Percentiles rank a stretch among this genome's conserved stretches.
These are phyloP conservation scores for Sandelia bainsii DNA, from an alignment of 2,797 vertebrate species.

Conservation along the genomic window DNA sequence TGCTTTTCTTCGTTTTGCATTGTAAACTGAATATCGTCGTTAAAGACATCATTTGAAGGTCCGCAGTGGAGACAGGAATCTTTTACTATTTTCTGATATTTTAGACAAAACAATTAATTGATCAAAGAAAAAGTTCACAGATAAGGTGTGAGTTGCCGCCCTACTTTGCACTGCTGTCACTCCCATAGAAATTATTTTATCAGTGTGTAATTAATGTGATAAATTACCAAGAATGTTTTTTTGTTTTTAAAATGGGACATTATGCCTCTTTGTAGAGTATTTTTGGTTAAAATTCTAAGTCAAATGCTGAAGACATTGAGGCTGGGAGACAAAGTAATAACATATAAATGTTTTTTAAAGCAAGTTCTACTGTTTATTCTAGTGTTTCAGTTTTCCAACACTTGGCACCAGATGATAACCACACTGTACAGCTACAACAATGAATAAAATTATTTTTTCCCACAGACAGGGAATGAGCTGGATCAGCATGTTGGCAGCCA, in stretches of 20 bases:
- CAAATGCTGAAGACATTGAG: neutral
- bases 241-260: neutral
- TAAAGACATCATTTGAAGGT: neutral
- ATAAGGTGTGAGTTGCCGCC: neutral
- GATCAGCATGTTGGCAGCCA: constrained; percentile 55
- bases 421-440: constrained; percentile 13
- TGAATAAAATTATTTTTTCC: constrained; percentile 20
- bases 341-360: neutral
- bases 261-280: neutral
- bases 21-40: neutral
- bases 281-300: neutral
- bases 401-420: constrained; percentile 12
- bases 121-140: neutral
- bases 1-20: constrained; percentile 10
- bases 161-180: too few species aligned
- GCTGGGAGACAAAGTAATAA: neutral
- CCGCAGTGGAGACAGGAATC: neutral
- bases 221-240: neutral
- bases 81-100: neutral
- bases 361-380: neutral
- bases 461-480: constrained; percentile 48
- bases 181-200: neutral
- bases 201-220: neutral
- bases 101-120: neutral
- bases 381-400: neutral